These are phyloP conservation scores for Andrena bicolor DNA, from an alignment of 2,888 invertebrate species.

Conservation along the genomic window DNA sequence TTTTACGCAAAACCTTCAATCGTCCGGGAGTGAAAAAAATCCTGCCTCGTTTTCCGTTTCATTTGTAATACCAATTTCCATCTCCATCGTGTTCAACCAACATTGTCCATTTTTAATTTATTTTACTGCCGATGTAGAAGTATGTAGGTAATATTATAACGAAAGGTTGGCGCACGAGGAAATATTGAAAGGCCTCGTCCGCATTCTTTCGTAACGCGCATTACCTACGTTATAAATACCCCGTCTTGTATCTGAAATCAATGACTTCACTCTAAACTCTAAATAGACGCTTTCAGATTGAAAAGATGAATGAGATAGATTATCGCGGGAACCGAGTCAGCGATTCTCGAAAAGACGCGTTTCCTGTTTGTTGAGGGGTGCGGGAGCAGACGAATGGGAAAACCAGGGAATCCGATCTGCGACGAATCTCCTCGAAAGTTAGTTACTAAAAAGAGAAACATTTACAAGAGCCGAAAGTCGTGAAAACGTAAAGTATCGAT, in stretches of 20 bases:
- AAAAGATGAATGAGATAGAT: slow-evolving; percentile 40
- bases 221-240: slow-evolving; percentile 42
- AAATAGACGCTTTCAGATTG: slow-evolving; percentile 34
- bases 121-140: too few relatives aligned
- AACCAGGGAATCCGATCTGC: not conserved
- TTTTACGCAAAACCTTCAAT: not conserved
- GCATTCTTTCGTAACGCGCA: slow-evolving; percentile 16
- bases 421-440: not conserved
- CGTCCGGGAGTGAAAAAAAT: not conserved
- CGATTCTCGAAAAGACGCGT: not conserved
- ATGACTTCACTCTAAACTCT: slow-evolving; percentile 31
- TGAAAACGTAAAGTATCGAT: not conserved
- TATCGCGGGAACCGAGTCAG: slow-evolving; percentile 34
- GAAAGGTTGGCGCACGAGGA: slow-evolving; percentile 10
- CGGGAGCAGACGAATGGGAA: not conserved
- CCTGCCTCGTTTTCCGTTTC: not conserved
- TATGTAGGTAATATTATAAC: not conserved
- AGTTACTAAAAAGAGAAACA: not conserved
- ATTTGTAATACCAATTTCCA: too few relatives aligned
- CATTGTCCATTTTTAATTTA: too few relatives aligned
- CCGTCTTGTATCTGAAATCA: slow-evolving; percentile 49
- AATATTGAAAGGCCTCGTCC: slow-evolving; percentile 9
- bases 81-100: too few relatives aligned
- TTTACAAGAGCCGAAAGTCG: too few relatives aligned
- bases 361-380: not conserved